These are phyloP conservation scores for Drosophila leontia DNA, from an alignment of 1,140 invertebrate genomes.

Conservation along the genomic window DNA sequence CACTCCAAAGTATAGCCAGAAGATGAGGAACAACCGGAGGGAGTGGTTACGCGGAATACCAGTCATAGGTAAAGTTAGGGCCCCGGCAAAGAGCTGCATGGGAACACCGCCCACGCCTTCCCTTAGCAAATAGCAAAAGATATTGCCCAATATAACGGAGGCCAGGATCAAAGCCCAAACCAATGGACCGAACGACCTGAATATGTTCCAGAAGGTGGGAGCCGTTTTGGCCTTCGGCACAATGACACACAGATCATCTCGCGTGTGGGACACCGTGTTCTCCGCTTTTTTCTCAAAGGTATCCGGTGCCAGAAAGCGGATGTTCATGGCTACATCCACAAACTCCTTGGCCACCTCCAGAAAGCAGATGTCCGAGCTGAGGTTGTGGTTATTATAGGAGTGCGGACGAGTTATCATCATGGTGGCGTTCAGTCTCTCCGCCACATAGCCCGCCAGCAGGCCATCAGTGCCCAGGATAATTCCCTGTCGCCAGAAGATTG, in stretches of 20 bases:
- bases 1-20: slow-evolving; percentile 75
- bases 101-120: not conserved
- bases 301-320: slow-evolving; percentile 62
- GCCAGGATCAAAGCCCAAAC: slow-evolving; percentile 64
- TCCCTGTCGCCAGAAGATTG: slow-evolving; percentile 56
- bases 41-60: slow-evolving; percentile 28
- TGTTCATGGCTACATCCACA: slow-evolving; percentile 75
- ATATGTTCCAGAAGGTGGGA: slow-evolving; percentile 75
- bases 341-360: slow-evolving; percentile 65
- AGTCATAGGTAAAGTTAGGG: slow-evolving; percentile 56
- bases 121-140: slow-evolving; percentile 39
- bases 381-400: slow-evolving; percentile 41
- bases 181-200: slow-evolving; percentile 62
- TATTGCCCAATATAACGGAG: slow-evolving; percentile 50
- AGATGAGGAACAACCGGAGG: slow-evolving; percentile 63
- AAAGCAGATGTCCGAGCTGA: slow-evolving; percentile 60
- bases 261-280: slow-evolving; percentile 63
- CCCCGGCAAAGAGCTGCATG: slow-evolving; percentile 63
- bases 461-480: slow-evolving; percentile 66
- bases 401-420: slow-evolving; percentile 60
- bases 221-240: slow-evolving; percentile 72
- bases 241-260: slow-evolving; percentile 77
- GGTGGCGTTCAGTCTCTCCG: slow-evolving; percentile 75
- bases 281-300: slow-evolving; percentile 60
- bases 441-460: slow-evolving; percentile 61